These are phyloP conservation scores for Parthenolecanium corni DNA, from an alignment of 2,888 invertebrate genomes.

Conservation along the genomic window DNA sequence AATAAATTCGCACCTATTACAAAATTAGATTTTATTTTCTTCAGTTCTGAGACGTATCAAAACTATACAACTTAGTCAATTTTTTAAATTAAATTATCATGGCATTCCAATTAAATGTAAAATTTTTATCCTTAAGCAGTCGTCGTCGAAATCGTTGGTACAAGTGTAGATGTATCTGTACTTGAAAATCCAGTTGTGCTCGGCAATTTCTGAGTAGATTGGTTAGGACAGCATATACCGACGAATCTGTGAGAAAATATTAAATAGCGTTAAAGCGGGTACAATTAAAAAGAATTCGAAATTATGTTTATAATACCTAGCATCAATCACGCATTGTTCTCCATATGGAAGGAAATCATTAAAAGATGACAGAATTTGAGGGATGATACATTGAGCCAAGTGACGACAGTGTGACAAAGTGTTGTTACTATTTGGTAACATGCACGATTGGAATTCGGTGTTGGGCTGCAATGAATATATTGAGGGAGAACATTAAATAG, in stretches of 20 bases:
- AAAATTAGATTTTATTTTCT: constrained; percentile 7
- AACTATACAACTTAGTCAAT: constrained; percentile 1
- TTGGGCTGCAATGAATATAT: constrained; percentile 24
- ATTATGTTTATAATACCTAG: constrained; percentile 1
- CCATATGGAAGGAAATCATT: constrained; percentile 27
- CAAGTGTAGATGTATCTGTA: not conserved
- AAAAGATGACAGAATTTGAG: constrained; percentile 26
- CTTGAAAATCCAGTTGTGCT: not conserved
- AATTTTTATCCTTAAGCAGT: constrained; percentile 1
- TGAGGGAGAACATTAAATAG: not conserved
- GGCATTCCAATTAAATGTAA: not conserved
- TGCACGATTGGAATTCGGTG: constrained; percentile 29
- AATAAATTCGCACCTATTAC: not conserved
- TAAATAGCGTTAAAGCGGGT: too few relatives aligned
- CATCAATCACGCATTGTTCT: constrained; percentile 24
- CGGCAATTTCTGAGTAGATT: not conserved
- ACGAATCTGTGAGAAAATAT: constrained; percentile 16
- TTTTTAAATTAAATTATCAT: not conserved
- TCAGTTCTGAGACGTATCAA: constrained; percentile 7
- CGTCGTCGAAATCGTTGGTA: not conserved
- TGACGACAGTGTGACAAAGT: constrained; percentile 29
- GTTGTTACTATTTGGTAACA: constrained; percentile 25
- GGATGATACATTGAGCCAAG: constrained; percentile 31
- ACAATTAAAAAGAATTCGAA: not conserved
- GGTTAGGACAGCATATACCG: constrained; percentile 16